phyloP scores from a whole-genome alignment of 2,888 invertebrate genomes.

The Lampropteryx suffumata region DNA sequence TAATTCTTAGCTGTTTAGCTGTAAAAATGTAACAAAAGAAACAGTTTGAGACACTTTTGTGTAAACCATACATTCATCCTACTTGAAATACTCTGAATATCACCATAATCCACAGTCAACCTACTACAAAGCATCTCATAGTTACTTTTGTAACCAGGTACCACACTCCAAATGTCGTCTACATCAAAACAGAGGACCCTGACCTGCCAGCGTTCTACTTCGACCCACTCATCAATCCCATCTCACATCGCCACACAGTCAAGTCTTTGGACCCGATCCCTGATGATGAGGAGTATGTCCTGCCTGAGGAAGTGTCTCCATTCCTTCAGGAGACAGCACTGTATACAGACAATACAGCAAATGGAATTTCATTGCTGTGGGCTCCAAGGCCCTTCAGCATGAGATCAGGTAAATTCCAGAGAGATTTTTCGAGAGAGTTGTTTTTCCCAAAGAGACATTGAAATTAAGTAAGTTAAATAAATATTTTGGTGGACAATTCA shows the following conservation, averaged over 20 bases:
- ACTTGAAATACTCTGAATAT: no score
- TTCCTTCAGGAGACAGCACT: conserved; percentile 97
- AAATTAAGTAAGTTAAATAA: no score
- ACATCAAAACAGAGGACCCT: conserved; percentile 99
- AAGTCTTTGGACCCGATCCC: conserved; percentile 93
- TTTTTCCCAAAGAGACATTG: no score
- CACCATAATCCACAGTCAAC: no score
- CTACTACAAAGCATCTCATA: no score
- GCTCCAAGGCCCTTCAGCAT: conserved; percentile 99
- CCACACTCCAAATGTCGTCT: conserved; percentile 99
- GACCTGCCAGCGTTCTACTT: conserved; percentile 99
- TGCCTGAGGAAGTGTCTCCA: conserved; percentile 95
- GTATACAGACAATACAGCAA: conserved; percentile 99
- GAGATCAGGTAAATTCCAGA: conserved; percentile 87
- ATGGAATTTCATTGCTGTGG: conserved; percentile 98
- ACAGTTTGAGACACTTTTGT: no score
- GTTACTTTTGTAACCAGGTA: conserved; percentile 89
- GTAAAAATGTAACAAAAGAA: no score
- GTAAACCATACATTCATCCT: no score
- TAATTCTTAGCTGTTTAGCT: no score
- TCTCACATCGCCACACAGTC: conserved; percentile 95
- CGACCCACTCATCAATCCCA: conserved; percentile 99
- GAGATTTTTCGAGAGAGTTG: no score
- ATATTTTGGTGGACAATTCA: no score
- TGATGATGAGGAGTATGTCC: conserved; percentile 96